A percentile compares a stretch with the other conserved stretches of the same genome.
Evolutionary conservation across 92 coral and sea anemone genomes (phyloP).

Genomic region (Anthopleura xanthogrammica): DNA sequence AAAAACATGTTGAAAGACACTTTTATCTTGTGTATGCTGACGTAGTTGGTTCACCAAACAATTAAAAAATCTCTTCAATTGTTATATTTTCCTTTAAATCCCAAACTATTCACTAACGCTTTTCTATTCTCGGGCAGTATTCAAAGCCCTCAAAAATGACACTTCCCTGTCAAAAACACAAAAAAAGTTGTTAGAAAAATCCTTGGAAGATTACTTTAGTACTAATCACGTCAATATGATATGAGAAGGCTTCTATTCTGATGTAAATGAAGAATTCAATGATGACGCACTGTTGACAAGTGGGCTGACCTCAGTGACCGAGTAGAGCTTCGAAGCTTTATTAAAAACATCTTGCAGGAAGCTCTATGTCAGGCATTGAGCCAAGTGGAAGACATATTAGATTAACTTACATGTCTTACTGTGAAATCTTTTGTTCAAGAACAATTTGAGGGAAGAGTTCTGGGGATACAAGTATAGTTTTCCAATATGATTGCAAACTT

Average conservation of each 20-base stretch:
- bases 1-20: not conserved
- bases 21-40: not conserved
- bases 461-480: not conserved
- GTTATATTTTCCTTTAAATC: not conserved
- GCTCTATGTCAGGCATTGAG: not conserved
- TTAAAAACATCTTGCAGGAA: constrained; percentile 11
- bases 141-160: not conserved
- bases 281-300: constrained; percentile 9
- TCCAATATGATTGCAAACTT: not conserved
- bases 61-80: not conserved
- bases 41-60: not conserved
- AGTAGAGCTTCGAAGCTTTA: not conserved
- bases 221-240: constrained; percentile 10
- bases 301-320: constrained; percentile 19
- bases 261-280: constrained; percentile 35
- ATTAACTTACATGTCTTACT: not conserved
- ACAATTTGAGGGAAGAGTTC: not conserved
- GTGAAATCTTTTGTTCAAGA: not conserved
- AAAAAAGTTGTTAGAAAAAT: not conserved
- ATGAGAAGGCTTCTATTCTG: not conserved
- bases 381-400: not conserved
- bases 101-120: constrained; percentile 22
- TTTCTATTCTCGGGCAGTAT: constrained; percentile 14
- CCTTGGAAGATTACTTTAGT: not conserved
- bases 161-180: constrained; percentile 18